A percentile compares a stretch with the other conserved stretches of the same genome.
Evolutionary conservation across 2,797 vertebrate genomes (phyloP).

Genomic region (Scomberomorus guttatus): DNA sequence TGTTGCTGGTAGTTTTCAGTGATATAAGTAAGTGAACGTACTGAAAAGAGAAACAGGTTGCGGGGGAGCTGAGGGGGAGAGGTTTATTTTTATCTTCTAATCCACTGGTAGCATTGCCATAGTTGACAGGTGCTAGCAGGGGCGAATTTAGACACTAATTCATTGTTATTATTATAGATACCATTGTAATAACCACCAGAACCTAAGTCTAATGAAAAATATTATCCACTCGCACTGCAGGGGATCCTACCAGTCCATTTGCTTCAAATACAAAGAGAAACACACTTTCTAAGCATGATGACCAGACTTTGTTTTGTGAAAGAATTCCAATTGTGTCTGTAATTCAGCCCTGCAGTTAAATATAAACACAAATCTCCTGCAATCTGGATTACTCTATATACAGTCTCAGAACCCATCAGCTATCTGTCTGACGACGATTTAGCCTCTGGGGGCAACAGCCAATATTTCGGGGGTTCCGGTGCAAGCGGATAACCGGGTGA

Average conservation of each 20-base stretch:
- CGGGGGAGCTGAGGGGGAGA: neutral
- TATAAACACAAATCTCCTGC: slow-evolving; percentile 46
- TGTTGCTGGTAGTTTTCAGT: slow-evolving; percentile 24
- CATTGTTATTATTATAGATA: slow-evolving; percentile 43
- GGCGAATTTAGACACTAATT: slow-evolving; percentile 33
- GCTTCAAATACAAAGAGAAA: slow-evolving; percentile 42
- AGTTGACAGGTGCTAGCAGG: slow-evolving; percentile 45
- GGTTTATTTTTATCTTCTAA: slow-evolving; percentile 50
- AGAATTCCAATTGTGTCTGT: slow-evolving; percentile 42
- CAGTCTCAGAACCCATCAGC: no score
- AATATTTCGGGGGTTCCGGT: no score
- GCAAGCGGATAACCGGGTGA: no score
- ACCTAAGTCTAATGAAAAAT: slow-evolving; percentile 32
- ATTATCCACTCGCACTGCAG: slow-evolving; percentile 8
- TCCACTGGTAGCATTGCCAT: slow-evolving; percentile 32
- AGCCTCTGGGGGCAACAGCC: no score
- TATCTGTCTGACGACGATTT: no score
- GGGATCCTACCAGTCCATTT: slow-evolving; percentile 14
- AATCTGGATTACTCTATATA: slow-evolving; percentile 46
- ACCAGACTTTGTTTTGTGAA: slow-evolving; percentile 18
- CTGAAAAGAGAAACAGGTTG: slow-evolving; percentile 9
- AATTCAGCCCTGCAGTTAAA: slow-evolving; percentile 40
- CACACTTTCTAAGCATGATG: slow-evolving; percentile 15
- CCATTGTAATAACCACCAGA: slow-evolving; percentile 5
- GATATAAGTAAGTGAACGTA: slow-evolving; percentile 5